These are phyloP conservation scores for Sphaeridia pumilis DNA, from an alignment of 2,888 invertebrate genomes.

Conservation along the genomic window DNA sequence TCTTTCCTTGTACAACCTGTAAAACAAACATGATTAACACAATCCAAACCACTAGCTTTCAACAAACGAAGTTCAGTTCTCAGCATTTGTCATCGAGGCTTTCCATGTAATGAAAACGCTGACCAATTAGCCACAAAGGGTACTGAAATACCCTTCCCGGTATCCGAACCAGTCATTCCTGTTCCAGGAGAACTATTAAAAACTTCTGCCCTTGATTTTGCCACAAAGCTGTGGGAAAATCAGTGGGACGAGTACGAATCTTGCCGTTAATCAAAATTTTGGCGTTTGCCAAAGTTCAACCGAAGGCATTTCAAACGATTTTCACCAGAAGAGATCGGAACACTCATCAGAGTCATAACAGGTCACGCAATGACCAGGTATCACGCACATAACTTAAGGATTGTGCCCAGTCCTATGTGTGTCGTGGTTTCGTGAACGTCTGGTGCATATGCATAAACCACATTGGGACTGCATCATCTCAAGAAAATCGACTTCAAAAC, in stretches of 20 bases:
- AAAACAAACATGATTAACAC: too few species aligned
- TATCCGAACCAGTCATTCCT: neutral
- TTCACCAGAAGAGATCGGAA: neutral
- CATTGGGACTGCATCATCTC: neutral
- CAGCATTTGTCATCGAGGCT: too few species aligned
- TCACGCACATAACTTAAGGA: neutral
- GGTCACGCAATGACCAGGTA: too few species aligned
- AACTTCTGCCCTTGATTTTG: neutral
- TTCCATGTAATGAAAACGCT: neutral
- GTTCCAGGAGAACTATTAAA: neutral
- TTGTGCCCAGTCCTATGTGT: neutral
- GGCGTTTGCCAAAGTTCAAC: neutral
- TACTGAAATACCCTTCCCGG: neutral
- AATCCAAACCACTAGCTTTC: too few species aligned
- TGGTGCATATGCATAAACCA: neutral
- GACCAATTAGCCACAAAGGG: neutral
- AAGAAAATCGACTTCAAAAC: neutral
- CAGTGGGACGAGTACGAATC: neutral
- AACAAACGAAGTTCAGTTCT: too few species aligned
- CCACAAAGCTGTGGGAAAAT: neutral
- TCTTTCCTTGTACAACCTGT: conserved; percentile 63
- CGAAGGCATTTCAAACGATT: neutral
- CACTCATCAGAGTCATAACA: too few species aligned
- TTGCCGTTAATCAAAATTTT: neutral
- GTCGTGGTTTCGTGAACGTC: neutral